phyloP scores from a whole-genome alignment of 2,888 invertebrate species.

The Rosalia funebris region DNA sequence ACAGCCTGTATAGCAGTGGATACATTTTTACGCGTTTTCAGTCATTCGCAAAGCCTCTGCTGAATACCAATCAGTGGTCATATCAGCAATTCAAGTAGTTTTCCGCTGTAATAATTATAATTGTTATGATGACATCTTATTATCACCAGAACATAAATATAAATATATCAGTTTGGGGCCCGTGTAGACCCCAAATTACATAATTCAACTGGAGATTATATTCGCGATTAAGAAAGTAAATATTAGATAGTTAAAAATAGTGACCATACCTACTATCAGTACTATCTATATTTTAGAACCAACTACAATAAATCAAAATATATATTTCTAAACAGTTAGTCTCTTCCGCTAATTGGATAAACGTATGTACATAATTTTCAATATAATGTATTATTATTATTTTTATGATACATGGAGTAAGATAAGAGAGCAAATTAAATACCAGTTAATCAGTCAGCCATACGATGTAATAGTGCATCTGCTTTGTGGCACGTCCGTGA shows the following conservation, averaged over 20 bases:
- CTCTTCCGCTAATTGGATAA: neutral
- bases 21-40: too few relatives aligned
- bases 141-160: neutral
- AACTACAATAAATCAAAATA: neutral
- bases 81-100: neutral
- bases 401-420: neutral
- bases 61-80: too few relatives aligned
- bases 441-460: neutral
- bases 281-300: neutral
- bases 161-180: neutral
- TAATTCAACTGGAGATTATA: neutral
- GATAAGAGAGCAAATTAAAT: neutral
- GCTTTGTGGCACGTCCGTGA: slow-evolving; percentile 3
- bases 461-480: neutral
- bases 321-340: neutral
- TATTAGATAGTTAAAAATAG: too few relatives aligned
- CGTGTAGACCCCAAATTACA: neutral
- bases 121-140: neutral
- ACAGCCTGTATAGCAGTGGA: too few relatives aligned
- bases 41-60: too few relatives aligned
- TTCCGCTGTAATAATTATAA: neutral
- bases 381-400: neutral
- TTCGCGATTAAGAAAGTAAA: neutral
- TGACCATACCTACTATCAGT: too few relatives aligned
- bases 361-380: neutral